Evolutionary conservation across 2,888 invertebrate genomes (phyloP).

Genomic region (Lasioglossum lativentre): DNA sequence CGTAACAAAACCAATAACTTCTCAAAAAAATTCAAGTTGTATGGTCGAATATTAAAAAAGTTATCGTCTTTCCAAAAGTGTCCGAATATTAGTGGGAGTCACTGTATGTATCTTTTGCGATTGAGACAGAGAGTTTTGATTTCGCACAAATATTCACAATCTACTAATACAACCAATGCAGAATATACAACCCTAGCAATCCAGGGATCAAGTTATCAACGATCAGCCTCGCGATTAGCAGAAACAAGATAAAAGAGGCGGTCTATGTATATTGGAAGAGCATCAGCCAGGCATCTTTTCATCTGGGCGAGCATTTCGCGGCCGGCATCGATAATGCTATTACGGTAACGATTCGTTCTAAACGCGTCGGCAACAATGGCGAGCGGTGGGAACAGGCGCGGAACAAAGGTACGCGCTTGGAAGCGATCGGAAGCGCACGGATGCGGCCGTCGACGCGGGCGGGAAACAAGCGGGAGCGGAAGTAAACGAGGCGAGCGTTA

Average conservation of each 20-base stretch:
- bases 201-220: neutral
- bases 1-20: too few species aligned
- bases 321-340: neutral
- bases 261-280: neutral
- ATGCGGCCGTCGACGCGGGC: neutral
- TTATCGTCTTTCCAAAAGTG: too few species aligned
- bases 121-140: too few species aligned
- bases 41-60: too few species aligned
- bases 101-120: too few species aligned
- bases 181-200: too few species aligned
- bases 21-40: too few species aligned
- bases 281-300: neutral
- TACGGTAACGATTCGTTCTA: slow-evolving; percentile 4
- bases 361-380: neutral
- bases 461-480: neutral
- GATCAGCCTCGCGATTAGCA: neutral
- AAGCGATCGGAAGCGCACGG: neutral
- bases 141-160: too few species aligned
- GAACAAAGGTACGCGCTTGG: neutral
- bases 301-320: neutral
- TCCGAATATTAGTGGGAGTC: too few species aligned
- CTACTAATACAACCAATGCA: too few species aligned
- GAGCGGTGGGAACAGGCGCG: neutral
- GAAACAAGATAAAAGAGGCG: neutral
- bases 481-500: slow-evolving; percentile 56